These are phyloP conservation scores for Antheraea pernyi DNA, from an alignment of 1,140 invertebrate genomes.

Conservation along the genomic window DNA sequence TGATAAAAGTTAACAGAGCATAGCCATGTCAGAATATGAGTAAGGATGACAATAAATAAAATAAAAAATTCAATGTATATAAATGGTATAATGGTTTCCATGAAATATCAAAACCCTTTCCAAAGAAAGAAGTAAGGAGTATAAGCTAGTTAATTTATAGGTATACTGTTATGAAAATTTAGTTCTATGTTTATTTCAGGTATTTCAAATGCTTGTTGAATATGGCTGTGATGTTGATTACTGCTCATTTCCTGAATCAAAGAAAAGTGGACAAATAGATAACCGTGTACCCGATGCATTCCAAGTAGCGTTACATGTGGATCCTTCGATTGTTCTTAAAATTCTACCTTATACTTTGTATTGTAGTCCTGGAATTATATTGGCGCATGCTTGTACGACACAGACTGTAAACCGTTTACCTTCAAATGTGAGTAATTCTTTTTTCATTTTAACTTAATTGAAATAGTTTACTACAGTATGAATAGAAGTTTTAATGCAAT, in stretches of 20 bases:
- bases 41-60: too few species aligned
- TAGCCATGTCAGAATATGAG: too few species aligned
- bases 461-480: too few species aligned
- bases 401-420: conserved; percentile 42
- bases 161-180: not conserved
- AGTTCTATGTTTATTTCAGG: conserved; percentile 46
- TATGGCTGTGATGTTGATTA: conserved; percentile 75
- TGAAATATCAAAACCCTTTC: too few species aligned
- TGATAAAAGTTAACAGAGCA: too few species aligned
- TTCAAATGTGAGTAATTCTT: conserved; percentile 42
- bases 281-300: conserved; percentile 65
- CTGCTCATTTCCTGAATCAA: conserved; percentile 33
- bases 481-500: too few species aligned
- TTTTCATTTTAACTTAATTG: too few species aligned
- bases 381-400: conserved; percentile 43
- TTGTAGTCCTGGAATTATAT: conserved; percentile 57
- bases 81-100: too few species aligned
- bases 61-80: too few species aligned
- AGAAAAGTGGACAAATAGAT: conserved; percentile 16
- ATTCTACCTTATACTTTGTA: conserved; percentile 62
- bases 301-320: conserved; percentile 52
- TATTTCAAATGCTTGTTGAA: conserved; percentile 63
- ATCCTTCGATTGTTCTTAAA: conserved; percentile 43
- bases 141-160: too few species aligned
- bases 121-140: too few species aligned